These are phyloP conservation scores for Erebia palarica DNA, from an alignment of 2,888 invertebrate species.

Conservation along the genomic window DNA sequence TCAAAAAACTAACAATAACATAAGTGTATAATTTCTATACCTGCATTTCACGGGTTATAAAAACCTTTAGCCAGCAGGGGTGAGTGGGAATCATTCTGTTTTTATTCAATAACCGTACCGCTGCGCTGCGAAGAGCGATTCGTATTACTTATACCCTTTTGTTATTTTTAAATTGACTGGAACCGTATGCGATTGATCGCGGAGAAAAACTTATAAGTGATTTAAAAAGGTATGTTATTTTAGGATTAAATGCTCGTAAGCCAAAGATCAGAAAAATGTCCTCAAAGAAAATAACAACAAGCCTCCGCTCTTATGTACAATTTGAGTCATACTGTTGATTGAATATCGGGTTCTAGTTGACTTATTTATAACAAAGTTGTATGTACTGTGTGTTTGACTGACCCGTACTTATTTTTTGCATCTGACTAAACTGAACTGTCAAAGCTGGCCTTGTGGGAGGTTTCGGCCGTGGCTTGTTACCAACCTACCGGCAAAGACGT, in stretches of 20 bases:
- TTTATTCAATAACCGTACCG: conserved; percentile 66
- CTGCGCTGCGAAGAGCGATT: conserved; percentile 56
- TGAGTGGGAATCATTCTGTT: conserved; percentile 62
- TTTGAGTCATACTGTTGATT: background rate
- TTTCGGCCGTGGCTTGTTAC: too few relatives aligned
- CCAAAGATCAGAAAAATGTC: background rate
- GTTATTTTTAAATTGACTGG: conserved; percentile 68
- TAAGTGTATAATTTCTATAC: conserved; percentile 56
- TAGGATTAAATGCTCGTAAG: conserved; percentile 16
- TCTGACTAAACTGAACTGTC: too few relatives aligned
- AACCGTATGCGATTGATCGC: conserved; percentile 51
- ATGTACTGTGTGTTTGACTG: background rate
- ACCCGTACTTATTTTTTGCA: too few relatives aligned
- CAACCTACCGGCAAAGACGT: too few relatives aligned
- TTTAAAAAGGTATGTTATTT: conserved; percentile 22
- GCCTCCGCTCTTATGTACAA: background rate
- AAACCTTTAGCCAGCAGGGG: conserved; percentile 61
- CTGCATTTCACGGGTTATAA: conserved; percentile 69
- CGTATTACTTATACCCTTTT: conserved; percentile 62
- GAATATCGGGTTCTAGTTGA: background rate
- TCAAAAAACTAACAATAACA: conserved; percentile 41
- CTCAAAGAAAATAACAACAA: background rate
- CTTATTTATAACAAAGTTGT: background rate
- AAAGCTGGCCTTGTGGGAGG: too few relatives aligned
- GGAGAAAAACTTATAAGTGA: conserved; percentile 27